A percentile compares a stretch with the other conserved stretches of the same genome.
phyloP scores from a whole-genome alignment of 2,113 vertebrate species.

The Hystrix cristata region DNA sequence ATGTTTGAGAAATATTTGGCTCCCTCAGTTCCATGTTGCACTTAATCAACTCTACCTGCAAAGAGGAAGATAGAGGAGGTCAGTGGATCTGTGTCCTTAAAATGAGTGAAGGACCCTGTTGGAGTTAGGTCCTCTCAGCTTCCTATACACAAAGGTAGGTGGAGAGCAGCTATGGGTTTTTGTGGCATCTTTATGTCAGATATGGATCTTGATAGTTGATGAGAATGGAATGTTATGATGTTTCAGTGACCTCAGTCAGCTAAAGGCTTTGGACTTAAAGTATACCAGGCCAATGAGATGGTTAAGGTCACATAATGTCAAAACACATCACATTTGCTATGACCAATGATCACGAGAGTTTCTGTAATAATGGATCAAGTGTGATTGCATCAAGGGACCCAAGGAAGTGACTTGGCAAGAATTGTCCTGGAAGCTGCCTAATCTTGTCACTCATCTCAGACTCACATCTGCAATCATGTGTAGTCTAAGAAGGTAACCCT shows the following conservation, averaged over 20 bases:
- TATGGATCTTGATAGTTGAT: neutral
- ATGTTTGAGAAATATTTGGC: neutral
- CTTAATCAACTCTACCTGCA: neutral
- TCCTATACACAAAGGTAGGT: neutral
- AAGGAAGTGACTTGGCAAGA: neutral
- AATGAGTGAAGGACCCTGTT: neutral
- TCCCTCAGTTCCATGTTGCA: neutral
- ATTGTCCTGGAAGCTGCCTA: neutral
- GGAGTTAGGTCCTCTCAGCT: neutral
- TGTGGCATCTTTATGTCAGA: neutral
- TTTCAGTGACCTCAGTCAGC: neutral
- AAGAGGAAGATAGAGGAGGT: neutral
- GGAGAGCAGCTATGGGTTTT: neutral
- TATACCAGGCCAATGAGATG: neutral
- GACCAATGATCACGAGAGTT: neutral
- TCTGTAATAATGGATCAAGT: neutral
- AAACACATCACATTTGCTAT: neutral
- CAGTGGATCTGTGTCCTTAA: neutral
- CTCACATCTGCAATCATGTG: neutral
- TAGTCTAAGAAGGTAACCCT: neutral
- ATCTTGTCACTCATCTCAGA: neutral
- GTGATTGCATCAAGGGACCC: neutral
- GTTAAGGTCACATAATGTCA: neutral
- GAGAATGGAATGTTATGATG: constrained; percentile 12
- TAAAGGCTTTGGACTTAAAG: neutral